Base-by-base conservation (phyloP, 2,113 vertebrate genomes). In the Dunckerocampus dactyliophorus region DNA sequence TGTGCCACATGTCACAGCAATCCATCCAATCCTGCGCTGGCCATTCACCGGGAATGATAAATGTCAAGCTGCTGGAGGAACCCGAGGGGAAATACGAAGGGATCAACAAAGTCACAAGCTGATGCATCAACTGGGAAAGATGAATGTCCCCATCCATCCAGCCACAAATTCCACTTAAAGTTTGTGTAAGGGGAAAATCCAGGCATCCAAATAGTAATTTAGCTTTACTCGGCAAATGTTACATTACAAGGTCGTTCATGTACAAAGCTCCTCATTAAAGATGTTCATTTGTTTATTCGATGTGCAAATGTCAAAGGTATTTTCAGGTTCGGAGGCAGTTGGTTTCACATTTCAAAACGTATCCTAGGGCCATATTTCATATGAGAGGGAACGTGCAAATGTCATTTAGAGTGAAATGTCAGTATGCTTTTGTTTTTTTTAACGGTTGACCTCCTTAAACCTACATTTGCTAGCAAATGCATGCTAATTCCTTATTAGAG, bases 361-460 rank as follows among this genome's bases (percentile, higher is more conserved):
- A 28, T 71, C 71, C 82, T 43, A 17, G 45, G 75, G 82, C 68
- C 54, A 59, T n/a, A 57, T 67, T 76, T 79, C 54, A 31, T 37
- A 6, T 47, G 74, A 77, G 58, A 46, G 61, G 69, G 65, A 59
- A 3, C 4, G 31, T 64, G 42, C 69, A 80, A 83, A 82, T 87
- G 81, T 77, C 82, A 76, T 70, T 75, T 58, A 46, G 59, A 79
- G 71, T 56, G 39, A 85, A 85, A 87, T 85, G 80, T 61, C 85
- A 85, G 13, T 4, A 62, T 71, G 68, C 31, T 53, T 16, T 9
- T 16, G 0, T 22, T 51, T 51, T 22, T 28, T 55, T 55, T 37
- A 42, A 75, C 19, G 62, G 42, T 47, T 78, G 76, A 83, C 71
- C 81, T 77, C 67, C 67, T 72, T 56, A 52, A 68, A 74, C 47